Evolutionary conservation across 2,888 invertebrate genomes (phyloP).

Genomic region (Apamea epomidion): DNA sequence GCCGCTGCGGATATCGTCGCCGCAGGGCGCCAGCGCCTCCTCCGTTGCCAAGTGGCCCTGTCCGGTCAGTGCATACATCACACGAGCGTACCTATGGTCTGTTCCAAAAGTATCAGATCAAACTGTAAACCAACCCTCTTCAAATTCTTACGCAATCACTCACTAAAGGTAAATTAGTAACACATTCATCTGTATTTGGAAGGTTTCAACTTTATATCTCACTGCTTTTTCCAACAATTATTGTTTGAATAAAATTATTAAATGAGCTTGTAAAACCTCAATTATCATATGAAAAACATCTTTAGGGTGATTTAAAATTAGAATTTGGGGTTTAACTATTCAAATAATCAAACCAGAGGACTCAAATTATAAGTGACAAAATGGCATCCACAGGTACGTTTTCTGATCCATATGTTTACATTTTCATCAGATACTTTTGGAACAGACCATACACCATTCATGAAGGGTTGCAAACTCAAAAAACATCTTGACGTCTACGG

Average conservation of each 20-base stretch:
- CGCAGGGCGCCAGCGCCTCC: constrained; percentile 80
- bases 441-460: not conserved
- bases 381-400: not conserved
- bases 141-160: not conserved
- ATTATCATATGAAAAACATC: too few species aligned
- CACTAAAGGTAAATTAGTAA: not conserved
- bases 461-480: not conserved
- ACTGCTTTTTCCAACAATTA: too few species aligned
- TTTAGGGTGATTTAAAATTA: too few species aligned
- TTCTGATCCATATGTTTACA: not conserved
- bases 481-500: not conserved
- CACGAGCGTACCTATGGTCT: not conserved
- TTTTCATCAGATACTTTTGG: not conserved
- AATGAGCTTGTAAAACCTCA: too few species aligned
- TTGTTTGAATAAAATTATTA: too few species aligned
- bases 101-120: not conserved
- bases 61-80: constrained; percentile 81
- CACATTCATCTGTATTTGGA: not conserved
- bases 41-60: constrained; percentile 89
- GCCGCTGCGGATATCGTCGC: constrained; percentile 85
- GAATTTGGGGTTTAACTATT: too few species aligned
- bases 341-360: too few species aligned
- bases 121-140: not conserved
- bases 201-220: not conserved
- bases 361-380: not conserved